Evolutionary conservation across 2,113 vertebrate species (phyloP), one percentile per base, ranked within the genome.

Genomic region (Tor tambroides): DNA sequence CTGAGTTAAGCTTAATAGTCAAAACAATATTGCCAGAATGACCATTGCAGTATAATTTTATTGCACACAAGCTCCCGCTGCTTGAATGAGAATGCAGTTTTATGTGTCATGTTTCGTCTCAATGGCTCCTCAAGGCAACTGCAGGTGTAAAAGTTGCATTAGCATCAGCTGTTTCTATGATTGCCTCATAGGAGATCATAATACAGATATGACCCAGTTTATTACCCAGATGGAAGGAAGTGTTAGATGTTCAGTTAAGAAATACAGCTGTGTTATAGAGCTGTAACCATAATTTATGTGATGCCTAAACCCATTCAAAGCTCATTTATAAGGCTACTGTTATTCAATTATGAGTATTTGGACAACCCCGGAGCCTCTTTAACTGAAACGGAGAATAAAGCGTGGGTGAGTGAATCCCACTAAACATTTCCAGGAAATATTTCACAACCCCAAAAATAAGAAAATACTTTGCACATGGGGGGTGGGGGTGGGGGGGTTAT

Each of bases 1-100:
- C n/a, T 2, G 41, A 46, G 56, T 90, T 61, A 35, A 76, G 49
- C 69, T 86, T 88, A 86, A 86, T 15, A 28, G 85, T 75, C 49
- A 76, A 76, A 81, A 82, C 79, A 71, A 80, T 87, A 51, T 38
- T 35, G 30, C 14, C 46, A 15, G 82, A 87, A 81, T 79, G 77
- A 51, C 85, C 43, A 28, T 51, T 54, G 69, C 41, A 61, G 46
- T 49, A 59, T 41, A 46, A 17, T 76, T 12, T 86, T 46, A 86
- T 43, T 69, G 41, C 41, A 83, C 35, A 54, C 10, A 46, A 51
- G 61, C 23, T 23, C 30, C 43, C 35, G 6, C 21, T 30, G 59
- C 43, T 32, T 72, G n/a, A 71, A 80, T 80, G 78, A 79, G 43
- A 80, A 72, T 56, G n/a, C 32, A 28, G 46, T 10, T 56, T 86